Base-by-base conservation (phyloP, 2,888 invertebrate species). In the Bembecia ichneumoniformis region DNA sequence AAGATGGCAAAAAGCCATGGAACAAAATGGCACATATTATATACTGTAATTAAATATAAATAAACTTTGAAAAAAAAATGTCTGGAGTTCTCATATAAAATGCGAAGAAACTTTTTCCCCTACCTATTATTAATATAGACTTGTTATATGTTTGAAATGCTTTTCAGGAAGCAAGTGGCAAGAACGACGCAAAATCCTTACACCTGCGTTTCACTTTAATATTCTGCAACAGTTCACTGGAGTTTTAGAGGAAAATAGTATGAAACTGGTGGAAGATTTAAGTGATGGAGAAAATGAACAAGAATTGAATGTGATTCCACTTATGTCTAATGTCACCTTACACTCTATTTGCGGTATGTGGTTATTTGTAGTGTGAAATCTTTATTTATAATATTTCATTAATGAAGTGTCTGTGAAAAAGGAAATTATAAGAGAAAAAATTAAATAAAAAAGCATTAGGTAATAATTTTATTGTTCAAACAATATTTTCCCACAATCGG, bases 331-430 rank as follows among this genome's bases (percentile, higher is more conserved):
- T 0, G 68, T 34, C 53, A 53, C 11, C 7, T 40, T 91, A 3
- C 90, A 90, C 59, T 84, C 88, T 36, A 88, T 91, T 52, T 90
- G 90, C 62, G 90, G 90, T 90, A 64, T 64, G 70, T 40, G 9
- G 28, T 9, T 9, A 28, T 35, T 35, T 16, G 36, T 40, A 40
- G 2, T 40, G n/a, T 11, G 40, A 14, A n/a, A 40, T 40, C 14
- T 10, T 40, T 47, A 16, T 47, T 49, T 46, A n/a, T 40, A n/a
- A 40, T 40, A 28, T 28, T 28, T 28, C 7, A 28, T 28, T 28
- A 7, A 28, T 28, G 5, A 7, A 7, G 20, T 17, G n/a, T n/a
- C n/a, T n/a, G n/a, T n/a, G n/a, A n/a, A n/a, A n/a, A n/a, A n/a
- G n/a, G n/a, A n/a, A n/a, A n/a, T n/a, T n/a, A n/a, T n/a, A n/a